A percentile compares a stretch with the other conserved stretches of the same genome.
Evolutionary conservation across 2,113 vertebrate genomes (phyloP).

Genomic region (Dicentrarchus labrax): DNA sequence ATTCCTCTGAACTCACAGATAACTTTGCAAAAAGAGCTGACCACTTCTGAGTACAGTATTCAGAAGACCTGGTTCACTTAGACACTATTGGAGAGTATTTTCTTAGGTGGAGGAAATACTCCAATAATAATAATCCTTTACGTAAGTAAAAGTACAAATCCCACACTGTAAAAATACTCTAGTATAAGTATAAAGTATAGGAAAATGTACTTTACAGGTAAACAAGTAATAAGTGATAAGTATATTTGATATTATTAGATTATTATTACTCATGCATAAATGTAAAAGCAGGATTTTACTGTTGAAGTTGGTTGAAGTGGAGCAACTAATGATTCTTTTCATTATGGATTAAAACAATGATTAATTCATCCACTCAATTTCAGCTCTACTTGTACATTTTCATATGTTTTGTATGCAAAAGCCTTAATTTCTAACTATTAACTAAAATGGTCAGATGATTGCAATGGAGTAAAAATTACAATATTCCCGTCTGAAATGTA

Average conservation of each 20-base stretch:
- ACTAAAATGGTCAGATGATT: no score
- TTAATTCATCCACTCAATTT: no score
- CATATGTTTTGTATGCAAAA: neutral
- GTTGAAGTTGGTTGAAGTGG: no score
- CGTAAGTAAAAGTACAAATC: neutral
- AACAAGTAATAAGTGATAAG: no score
- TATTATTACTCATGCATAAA: no score
- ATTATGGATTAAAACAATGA: no score
- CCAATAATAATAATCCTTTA: neutral
- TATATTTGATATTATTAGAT: no score
- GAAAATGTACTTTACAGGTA: neutral
- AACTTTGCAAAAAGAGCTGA: neutral
- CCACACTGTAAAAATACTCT: neutral
- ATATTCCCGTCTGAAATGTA: no score
- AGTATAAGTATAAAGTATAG: neutral
- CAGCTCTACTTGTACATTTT: neutral
- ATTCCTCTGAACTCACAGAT: constrained; percentile 29
- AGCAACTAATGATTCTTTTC: neutral
- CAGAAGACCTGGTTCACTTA: neutral
- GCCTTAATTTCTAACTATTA: no score
- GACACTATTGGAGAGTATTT: neutral
- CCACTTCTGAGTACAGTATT: neutral
- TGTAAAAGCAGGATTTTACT: no score
- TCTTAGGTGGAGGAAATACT: neutral
- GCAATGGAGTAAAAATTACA: no score